Evolutionary conservation across 2,888 invertebrate species (phyloP).

Genomic region (Watsonalla cultraria): DNA sequence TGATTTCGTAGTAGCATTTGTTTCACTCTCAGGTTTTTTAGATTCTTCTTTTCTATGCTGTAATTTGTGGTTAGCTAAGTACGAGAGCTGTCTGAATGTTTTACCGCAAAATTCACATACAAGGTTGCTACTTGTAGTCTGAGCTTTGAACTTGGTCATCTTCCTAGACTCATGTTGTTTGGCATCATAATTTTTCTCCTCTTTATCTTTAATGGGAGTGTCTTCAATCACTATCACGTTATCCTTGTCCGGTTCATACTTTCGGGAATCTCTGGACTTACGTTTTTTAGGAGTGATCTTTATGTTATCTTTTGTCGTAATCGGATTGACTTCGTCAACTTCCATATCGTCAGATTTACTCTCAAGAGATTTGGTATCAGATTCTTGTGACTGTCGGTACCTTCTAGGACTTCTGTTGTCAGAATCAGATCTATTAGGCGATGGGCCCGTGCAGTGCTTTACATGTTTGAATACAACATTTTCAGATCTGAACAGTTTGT

Average conservation of each 20-base stretch:
- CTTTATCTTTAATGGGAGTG: conserved; percentile 40
- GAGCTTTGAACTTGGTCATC: conserved; percentile 28
- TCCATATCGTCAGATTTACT: conserved; percentile 49
- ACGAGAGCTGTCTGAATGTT: conserved; percentile 67
- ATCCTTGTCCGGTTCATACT: conserved; percentile 31
- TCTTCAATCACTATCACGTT: conserved; percentile 57
- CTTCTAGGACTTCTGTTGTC: conserved; percentile 52
- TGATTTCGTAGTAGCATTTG: conserved; percentile 27
- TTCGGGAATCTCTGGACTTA: conserved; percentile 45
- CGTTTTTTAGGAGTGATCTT: conserved; percentile 39
- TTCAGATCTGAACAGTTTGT: conserved; percentile 70
- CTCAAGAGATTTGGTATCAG: conserved; percentile 41
- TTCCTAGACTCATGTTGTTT: conserved; percentile 39
- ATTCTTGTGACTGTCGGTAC: conserved; percentile 47
- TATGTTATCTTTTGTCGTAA: conserved; percentile 13
- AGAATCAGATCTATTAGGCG: conserved; percentile 65
- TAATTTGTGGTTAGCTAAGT: conserved; percentile 62
- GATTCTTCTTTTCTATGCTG: conserved; percentile 54
- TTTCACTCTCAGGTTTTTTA: conserved; percentile 37
- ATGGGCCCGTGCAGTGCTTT: conserved; percentile 72
- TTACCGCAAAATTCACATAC: conserved; percentile 71
- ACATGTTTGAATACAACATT: conserved; percentile 75
- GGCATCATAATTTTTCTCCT: conserved; percentile 26
- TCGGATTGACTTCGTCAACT: conserved; percentile 32
- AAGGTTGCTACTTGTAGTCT: conserved; percentile 35